phyloP scores from a whole-genome alignment of 2,113 vertebrate genomes.

The Mobula hypostoma region DNA sequence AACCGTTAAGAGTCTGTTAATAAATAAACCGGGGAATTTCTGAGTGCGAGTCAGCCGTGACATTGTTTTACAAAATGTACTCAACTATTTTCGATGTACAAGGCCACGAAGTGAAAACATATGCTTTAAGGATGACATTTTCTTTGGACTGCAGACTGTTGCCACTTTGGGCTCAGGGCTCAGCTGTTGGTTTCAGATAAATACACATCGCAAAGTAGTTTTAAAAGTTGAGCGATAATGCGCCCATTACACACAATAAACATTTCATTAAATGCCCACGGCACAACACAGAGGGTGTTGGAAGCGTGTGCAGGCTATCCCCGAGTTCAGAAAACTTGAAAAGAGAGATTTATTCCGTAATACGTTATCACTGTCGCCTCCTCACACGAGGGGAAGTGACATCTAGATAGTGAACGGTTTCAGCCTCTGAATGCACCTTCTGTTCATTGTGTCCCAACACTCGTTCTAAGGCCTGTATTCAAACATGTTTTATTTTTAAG shows the following conservation, averaged over 20 bases:
- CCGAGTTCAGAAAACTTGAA: neutral
- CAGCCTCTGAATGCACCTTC: neutral
- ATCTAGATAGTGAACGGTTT: neutral
- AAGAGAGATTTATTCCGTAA: neutral
- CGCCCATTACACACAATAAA: neutral
- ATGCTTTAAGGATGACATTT: neutral
- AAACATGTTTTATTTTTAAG: constrained; percentile 34
- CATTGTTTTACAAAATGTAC: neutral
- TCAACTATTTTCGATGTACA: neutral
- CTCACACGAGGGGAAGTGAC: neutral
- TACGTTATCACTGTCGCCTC: neutral
- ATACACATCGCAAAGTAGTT: neutral
- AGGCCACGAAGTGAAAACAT: neutral
- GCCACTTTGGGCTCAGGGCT: neutral
- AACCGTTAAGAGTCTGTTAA: neutral
- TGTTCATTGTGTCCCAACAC: neutral
- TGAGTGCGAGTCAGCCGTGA: neutral
- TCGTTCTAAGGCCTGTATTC: neutral
- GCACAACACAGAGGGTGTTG: neutral
- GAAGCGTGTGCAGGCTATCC: neutral
- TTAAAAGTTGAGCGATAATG: neutral
- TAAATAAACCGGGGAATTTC: neutral
- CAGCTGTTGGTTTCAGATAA: neutral
- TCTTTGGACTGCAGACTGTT: neutral
- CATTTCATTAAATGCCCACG: neutral